Evolutionary conservation across 2,113 vertebrate genomes (phyloP), one percentile per base, ranked within the genome.

Genomic region (Epinephelus lanceolatus): DNA sequence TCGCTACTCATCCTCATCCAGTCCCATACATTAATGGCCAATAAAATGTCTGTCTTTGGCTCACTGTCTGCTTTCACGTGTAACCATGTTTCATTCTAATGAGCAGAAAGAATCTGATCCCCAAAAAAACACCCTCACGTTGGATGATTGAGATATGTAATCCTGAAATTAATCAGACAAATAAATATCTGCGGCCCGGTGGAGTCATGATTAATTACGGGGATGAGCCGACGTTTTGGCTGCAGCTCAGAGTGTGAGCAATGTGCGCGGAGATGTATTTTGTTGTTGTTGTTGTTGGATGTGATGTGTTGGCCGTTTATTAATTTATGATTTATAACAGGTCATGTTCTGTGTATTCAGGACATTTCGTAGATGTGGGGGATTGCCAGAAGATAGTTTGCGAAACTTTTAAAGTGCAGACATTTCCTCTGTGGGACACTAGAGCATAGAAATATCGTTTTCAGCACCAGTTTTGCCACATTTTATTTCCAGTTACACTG

Each of bases 61-160:
- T 77, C 25, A 59, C 51, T 79, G 57, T 77, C 55, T 81, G 21
- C 56, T 59, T 70, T 69, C 59, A 55, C n/a, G 47, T 53, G n/a
- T 70, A 74, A 60, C 92, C 71, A 86, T 82, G 66, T 83, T 89
- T 88, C 75, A 83, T 69, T 75, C 18, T 73, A 86, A 85, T 86
- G 78, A 72, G 55, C 37, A 73, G 42, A 74, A 83, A 77, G 65
- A 83, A 74, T 80, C 33, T 67, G 37, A 78, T 80, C 27, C 47
- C 15, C 0, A 13, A 65, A 71, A 80, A 67, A 77, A 75, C 47
- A 52, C n/a, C 63, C 72, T 74, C 19, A 21, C 25, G 68, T 84
- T 70, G 47, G 33, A 86, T 63, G 70, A 78, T n/a, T 53, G 59
- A 76, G 57, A 76, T 60, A 59, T 65, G 42, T 72, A 84, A 85